Base-by-base conservation (phyloP, 2,113 vertebrate genomes). In the Propithecus coquereli region DNA sequence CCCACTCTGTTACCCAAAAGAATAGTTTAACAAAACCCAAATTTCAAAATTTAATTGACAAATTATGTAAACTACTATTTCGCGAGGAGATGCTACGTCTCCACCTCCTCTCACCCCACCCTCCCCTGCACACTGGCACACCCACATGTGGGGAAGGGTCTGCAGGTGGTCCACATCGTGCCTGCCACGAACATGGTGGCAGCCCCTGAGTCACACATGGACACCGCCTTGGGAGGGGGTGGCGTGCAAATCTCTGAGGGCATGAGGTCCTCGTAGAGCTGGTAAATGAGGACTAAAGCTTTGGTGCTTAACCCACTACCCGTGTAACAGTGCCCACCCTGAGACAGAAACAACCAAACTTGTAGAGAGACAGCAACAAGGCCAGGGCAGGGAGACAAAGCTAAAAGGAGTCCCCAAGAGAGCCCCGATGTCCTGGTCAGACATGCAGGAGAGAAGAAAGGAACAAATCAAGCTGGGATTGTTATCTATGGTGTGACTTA, bases 81-180 rank as follows among this genome's bases (percentile, higher is more conserved):
- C 25, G 37, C 22, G 6, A 12, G 11, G 17, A 54, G 54, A 52
- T 10, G 30, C 12, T 10, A 3, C 1, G 9, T 13, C 47, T n/a
- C 18, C 59, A 18, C 9, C 12, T 27, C 14, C 8, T 9, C n/a
- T 63, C 1, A n/a, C n/a, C 10, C 2, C 6, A 27, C 22, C 5
- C 4, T 1, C 30, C 18, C 9, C 32, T 47, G 1, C 9, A 25
- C 4, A 47, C 66, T 27, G 45, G 54, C 22, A 32, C 20, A 20
- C 47, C 3, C 37, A 16, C 57, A 0, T 25, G 11, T 5, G 27
- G 22, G 43, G 50, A 18, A 30, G 37, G 6, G 34, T 52, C 80
- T 23, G 11, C 30, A 34, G 57, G 59, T 25, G 32, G 47, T 1
- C 63, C 73, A 54, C 27, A 2, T 6, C 0, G 0, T 13, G 59